Evolutionary conservation across 2,797 vertebrate genomes (phyloP).

Genomic region (Neoniphon sammara): DNA sequence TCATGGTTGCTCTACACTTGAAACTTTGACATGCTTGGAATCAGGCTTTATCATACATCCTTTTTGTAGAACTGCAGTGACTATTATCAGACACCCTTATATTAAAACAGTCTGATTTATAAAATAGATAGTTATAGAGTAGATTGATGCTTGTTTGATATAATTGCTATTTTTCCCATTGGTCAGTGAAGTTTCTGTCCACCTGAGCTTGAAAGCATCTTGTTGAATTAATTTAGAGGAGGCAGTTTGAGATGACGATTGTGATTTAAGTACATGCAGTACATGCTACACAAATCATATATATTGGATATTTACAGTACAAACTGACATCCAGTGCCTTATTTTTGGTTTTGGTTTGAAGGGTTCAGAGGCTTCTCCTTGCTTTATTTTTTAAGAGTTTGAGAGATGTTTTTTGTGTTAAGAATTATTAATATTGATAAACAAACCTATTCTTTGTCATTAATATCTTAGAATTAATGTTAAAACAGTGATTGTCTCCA

Average conservation of each 20-base stretch:
- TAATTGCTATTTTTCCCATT: too few species aligned
- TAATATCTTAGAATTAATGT: not conserved
- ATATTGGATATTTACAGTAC: slow-evolving; percentile 36
- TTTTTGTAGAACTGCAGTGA: slow-evolving; percentile 25
- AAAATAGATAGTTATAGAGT: not conserved
- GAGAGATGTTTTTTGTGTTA: not conserved
- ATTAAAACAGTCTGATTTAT: slow-evolving; percentile 1
- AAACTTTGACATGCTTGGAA: slow-evolving; percentile 19
- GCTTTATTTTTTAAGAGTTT: not conserved
- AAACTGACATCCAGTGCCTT: slow-evolving; percentile 17
- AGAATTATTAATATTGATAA: slow-evolving; percentile 1
- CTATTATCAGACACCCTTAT: slow-evolving; percentile 33
- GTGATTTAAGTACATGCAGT: slow-evolving; percentile 15
- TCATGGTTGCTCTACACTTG: slow-evolving; percentile 33
- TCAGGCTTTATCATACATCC: slow-evolving; percentile 21
- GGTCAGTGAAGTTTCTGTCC: not conserved
- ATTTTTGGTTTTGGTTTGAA: slow-evolving; percentile 11
- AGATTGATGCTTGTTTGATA: not conserved
- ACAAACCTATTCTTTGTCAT: slow-evolving; percentile 5
- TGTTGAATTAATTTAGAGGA: slow-evolving; percentile 22
- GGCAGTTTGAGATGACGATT: slow-evolving; percentile 20
- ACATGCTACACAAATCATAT: slow-evolving; percentile 45
- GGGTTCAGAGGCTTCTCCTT: not conserved
- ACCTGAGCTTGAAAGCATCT: not conserved
- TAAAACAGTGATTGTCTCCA: slow-evolving; percentile 1